Conservation (phyloP, 1,140 invertebrate genomes). For the Scylla paramamosain region DNA sequence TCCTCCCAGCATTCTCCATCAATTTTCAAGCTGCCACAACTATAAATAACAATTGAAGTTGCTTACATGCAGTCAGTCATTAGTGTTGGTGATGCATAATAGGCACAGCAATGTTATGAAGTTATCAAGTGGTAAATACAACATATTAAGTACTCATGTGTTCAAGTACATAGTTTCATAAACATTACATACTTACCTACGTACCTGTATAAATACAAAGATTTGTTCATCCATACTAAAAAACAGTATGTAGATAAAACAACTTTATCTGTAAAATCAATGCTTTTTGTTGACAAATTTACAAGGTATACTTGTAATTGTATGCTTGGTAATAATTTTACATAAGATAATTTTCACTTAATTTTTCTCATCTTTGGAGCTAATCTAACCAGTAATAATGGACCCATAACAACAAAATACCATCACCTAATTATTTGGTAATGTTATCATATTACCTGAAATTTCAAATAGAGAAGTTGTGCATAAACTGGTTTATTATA, state of each 20-base stretch:
- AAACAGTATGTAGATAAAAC: not conserved
- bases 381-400: not conserved
- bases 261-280: conserved; percentile 6
- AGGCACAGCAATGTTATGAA: not conserved
- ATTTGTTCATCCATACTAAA: not conserved
- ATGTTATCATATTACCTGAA: not conserved
- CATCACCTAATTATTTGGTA: not conserved
- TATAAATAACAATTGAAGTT: not conserved
- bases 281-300: not conserved
- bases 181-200: not conserved
- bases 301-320: not conserved
- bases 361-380: not conserved
- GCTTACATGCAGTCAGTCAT: not conserved
- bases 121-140: not conserved
- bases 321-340: not conserved
- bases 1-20: not conserved
- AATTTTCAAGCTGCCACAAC: conserved; percentile 16
- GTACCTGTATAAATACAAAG: not conserved
- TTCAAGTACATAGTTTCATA: not conserved
- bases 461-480: not conserved
- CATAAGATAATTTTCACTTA: not conserved
- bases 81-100: not conserved
- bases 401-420: not conserved
- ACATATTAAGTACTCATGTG: not conserved
- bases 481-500: not conserved